phyloP scores from a whole-genome alignment of 2,113 vertebrate species.

The Pachycephala philippinensis region DNA sequence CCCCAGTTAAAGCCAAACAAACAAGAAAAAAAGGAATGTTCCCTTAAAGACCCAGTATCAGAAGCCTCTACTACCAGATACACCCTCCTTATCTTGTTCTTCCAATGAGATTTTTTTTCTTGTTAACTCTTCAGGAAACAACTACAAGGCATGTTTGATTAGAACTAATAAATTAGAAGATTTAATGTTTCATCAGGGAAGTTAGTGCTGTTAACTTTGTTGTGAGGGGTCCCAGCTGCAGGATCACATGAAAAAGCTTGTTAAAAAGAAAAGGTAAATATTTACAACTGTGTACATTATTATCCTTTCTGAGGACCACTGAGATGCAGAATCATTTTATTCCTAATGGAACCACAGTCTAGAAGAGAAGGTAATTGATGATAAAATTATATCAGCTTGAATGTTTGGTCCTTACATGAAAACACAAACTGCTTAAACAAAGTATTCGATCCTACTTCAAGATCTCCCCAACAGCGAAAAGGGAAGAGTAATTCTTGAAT shows the following conservation, averaged over 20 bases:
- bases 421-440: neutral
- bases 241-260: neutral
- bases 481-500: neutral
- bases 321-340: neutral
- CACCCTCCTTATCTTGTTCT: neutral
- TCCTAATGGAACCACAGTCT: neutral
- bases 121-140: neutral
- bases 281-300: neutral
- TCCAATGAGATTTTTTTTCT: neutral
- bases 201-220: neutral
- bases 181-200: neutral
- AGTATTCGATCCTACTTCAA: neutral
- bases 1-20: neutral
- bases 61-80: neutral
- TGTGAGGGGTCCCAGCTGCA: neutral
- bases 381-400: neutral
- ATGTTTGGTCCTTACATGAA: neutral
- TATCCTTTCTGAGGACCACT: neutral
- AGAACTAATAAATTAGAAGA: neutral
- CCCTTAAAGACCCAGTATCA: neutral
- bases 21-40: neutral
- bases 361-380: neutral
- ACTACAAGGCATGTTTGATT: neutral
- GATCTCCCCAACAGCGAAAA: neutral
- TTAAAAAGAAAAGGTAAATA: conserved; percentile 22